Evolutionary conservation across 2,888 invertebrate genomes (phyloP), one percentile per base, ranked within the genome.

Genomic region (Opisthograptis luteolata): DNA sequence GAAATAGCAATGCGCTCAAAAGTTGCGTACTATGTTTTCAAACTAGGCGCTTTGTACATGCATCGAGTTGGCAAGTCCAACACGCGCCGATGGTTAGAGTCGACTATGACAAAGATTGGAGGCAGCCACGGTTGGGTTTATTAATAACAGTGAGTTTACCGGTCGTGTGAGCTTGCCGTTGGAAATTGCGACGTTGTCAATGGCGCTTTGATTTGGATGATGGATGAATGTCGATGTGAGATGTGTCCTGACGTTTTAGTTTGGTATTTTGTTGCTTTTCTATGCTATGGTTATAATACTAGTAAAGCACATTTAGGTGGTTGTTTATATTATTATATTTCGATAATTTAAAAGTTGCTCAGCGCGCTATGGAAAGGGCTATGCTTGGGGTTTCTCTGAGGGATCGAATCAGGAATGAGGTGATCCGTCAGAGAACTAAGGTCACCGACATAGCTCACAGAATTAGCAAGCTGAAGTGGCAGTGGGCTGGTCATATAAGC

Each of bases 91-190:
- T 87, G 84, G 78, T 65, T 81, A 74, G 79, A 79, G 58, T 68
- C 69, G 70, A 74, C 79, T 78, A 74, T 85, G 84, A 86, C 86
- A 88, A 88, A 89, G 89, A 88, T 88, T 87, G 84, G 76, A 78
- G 64, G 72, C 73, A 65, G 64, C 71, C 60, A 63, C 71, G 73
- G 79, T 77, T 81, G 74, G 78, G 78, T 82, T 82, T 87, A 88
- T 85, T 88, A 88, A 80, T 81, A 83, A 81, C 79, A 66, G 65
- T 69, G 61, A 65, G 79, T 81, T 84, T 84, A 81, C 79, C 81
- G 75, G 74, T 66, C 62, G 73, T 73, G 73, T 79, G 75, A 53
- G 45, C 55, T 54, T 57, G 62, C 55, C 52, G 36, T 37, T 37
- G 43, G 39, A 35, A 50, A 46, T 51, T 48, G 68, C 61, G 66